Percentiles rank a stretch among this genome's conserved stretches.
These are phyloP conservation scores for Chironomus riparius DNA, from an alignment of 2,888 invertebrate species.

Conservation along the genomic window DNA sequence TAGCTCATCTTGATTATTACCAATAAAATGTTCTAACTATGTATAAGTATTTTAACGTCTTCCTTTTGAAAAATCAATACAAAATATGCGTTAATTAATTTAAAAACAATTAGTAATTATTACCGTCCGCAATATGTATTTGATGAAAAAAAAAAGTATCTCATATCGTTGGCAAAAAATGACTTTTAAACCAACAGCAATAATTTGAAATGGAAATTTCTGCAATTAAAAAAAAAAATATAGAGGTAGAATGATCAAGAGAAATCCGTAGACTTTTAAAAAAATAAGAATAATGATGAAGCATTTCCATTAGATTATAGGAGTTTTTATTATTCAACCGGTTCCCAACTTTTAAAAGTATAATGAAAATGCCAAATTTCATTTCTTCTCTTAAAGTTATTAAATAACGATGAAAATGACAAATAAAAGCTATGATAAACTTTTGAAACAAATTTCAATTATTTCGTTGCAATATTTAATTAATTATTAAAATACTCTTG, in stretches of 20 bases:
- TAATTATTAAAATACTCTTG: no score
- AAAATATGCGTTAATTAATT: not conserved
- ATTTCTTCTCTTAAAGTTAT: not conserved
- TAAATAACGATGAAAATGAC: no score
- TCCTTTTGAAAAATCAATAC: not conserved
- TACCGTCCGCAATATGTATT: slow-evolving; percentile 2
- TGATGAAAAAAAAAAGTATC: not conserved
- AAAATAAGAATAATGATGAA: no score
- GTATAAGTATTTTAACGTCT: not conserved
- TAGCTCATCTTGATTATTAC: not conserved
- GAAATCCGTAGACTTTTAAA: no score
- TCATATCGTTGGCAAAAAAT: not conserved
- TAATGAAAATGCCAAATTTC: not conserved
- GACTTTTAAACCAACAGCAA: not conserved
- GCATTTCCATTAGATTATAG: not conserved
- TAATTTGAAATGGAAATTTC: not conserved
- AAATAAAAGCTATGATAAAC: no score
- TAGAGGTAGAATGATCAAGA: no score
- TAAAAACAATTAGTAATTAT: not conserved
- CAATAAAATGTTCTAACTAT: not conserved
- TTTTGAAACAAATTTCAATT: no score
- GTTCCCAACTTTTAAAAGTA: not conserved
- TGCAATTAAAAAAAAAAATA: no score
- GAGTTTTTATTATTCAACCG: not conserved
- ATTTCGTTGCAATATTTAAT: no score